Base-by-base conservation (phyloP, 2,797 vertebrate species). In the Chromobotia macracanthus region DNA sequence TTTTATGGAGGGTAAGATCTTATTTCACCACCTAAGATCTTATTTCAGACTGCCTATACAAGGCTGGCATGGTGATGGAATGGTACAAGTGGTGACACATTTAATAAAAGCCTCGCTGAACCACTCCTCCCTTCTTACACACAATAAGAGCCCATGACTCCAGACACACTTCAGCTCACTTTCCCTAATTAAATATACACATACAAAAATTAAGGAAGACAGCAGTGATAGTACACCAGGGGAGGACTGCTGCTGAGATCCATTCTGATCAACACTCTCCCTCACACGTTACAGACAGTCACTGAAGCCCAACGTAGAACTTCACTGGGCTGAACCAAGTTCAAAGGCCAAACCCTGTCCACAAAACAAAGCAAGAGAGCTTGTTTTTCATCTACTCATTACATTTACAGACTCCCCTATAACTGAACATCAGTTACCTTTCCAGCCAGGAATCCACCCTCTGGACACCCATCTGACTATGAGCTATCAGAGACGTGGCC, bases 81-180 rank as follows among this genome's bases (percentile, higher is more conserved):
- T 46, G 64, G 44, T 1, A 11, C 86, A 87, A 87, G 50, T 31
- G 23, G 79, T 82, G 79, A 81, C 64, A 67, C 86, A 88, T 83
- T 87, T 93, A 91, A 92, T 93, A 88, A 93, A 92, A 90, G 87
- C 87, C 83, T 83, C 84, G 90, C 82, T 83, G 80, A 83, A 88
- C 88, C 89, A 89, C 84, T 92, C 89, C 89, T 89, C 89, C 91
- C 86, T 86, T 70, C 55, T 21, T 35, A 60, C 72, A 81, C 70
- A 81, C 58, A 74, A 44, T 48, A 75, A 35, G 44, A 31, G 13
- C 44, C n/a, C 51, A 51, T 41, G 64, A 79, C 67, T 71, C 51
- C 85, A 84, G 35, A 38, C 35, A 38, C 35, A 85, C 88, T 87
- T 88, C 86, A 80, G 83, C 87, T 87, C 28, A 80, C 73, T 87